Evolutionary conservation across 2,888 invertebrate species (phyloP), one percentile per base, ranked within the genome.

Genomic region (Macropis europaea): DNA sequence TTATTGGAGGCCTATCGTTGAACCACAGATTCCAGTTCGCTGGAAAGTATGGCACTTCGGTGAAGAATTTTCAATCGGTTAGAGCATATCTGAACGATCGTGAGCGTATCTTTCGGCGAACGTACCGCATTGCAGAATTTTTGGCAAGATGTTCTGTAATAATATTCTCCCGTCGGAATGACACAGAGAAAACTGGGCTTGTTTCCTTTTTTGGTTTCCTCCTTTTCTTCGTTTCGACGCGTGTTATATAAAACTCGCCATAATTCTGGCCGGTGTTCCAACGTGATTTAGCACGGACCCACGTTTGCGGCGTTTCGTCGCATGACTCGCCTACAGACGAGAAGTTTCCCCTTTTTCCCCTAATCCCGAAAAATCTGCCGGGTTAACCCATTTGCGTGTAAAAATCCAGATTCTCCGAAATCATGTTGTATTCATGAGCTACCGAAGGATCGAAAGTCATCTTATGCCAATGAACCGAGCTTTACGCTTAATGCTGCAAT

Each of bases 231-330:
- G 50, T 52, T 47, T 47, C 56, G 56, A 57, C 69, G 63, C 66
- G 73, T 52, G 68, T 57, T 72, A 77, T 52, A 72, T 75, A 74
- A 78, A 76, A 73, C 59, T 79, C 59, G 17, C 59, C 61, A 66
- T 81, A 77, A 82, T 82, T 79, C 75, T 59, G 66, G 60, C 63
- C 70, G 38, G 17, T 42, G 71, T 50, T 57, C 50, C 63, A 50
- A 50, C 53, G 72, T 79, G 82, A 82, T 79, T 81, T 81, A 81
- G 64, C 71, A 47, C 56, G 71, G 28, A 72, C 60, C 72, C 67
- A 68, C 74, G 72, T 71, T 78, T 62, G 63, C 69, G 42, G 30
- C 45, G 67, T 70, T 72, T 73, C 70, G 69, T 73, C 69, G 67
- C 47, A 50, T 62, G 61, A 50, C 59, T 38, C 59, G 74, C 22